Percentiles rank a stretch among this genome's conserved stretches.
Conservation (phyloP, 2,888 invertebrate species). For the Hirudinaria manillensis region DNA sequence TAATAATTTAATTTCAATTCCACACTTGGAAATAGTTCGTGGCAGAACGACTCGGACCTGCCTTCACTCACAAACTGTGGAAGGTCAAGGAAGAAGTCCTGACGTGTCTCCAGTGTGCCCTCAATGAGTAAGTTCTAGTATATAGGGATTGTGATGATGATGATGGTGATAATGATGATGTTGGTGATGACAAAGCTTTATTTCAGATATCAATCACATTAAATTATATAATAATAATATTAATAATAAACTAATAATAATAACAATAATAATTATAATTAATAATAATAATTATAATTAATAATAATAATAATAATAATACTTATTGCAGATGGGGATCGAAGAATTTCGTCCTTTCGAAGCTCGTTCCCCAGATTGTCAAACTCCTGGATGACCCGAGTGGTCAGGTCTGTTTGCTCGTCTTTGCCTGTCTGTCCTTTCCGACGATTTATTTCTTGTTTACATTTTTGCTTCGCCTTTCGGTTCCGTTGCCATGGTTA, state of each 20-base stretch:
- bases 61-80: slow-evolving; percentile 81
- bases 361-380: slow-evolving; percentile 74
- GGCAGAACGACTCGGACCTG: slow-evolving; percentile 67
- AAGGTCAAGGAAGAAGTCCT: slow-evolving; percentile 84
- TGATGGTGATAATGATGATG: neutral
- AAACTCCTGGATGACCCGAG: slow-evolving; percentile 80
- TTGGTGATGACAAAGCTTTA: neutral
- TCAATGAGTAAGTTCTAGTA: slow-evolving; percentile 68
- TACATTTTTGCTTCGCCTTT: too few relatives aligned
- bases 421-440: neutral
- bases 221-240: neutral
- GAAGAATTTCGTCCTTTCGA: slow-evolving; percentile 71
- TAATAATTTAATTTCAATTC: too few relatives aligned
- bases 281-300: too few relatives aligned
- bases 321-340: slow-evolving; percentile 71
- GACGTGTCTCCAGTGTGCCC: slow-evolving; percentile 71
- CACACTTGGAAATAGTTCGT: slow-evolving; percentile 57
- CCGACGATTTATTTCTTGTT: too few relatives aligned
- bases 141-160: neutral
- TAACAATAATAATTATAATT: neutral
- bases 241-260: neutral
- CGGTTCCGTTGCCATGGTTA: too few relatives aligned
- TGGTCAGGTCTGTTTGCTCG: slow-evolving; percentile 59
- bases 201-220: neutral
- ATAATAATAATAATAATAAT: neutral